Evolutionary conservation across 2,888 invertebrate genomes (phyloP), one percentile per base, ranked within the genome.

Genomic region (Carcina quercana): DNA sequence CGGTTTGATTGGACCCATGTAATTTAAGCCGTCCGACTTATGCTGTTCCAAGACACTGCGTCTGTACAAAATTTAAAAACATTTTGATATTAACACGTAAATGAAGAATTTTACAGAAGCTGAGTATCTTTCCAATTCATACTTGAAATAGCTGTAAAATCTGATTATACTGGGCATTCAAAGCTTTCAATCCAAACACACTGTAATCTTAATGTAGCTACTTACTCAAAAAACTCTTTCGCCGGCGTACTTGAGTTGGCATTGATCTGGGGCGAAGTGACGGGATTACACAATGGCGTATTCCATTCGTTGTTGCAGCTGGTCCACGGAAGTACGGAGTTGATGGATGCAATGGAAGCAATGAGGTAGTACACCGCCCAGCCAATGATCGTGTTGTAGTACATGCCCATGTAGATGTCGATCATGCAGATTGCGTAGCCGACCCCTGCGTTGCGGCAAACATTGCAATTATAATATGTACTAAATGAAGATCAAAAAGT

Each of bases 361-460:
- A 94, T 87, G 45, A 95, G 86, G 78, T 95, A 96, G 82, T 95
- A 96, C 32, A 96, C 91, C 25, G 96, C 96, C 95, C 97, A 97
- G 27, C 96, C 95, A 59, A 97, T 97, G 70, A 97, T 94, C 28
- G 97, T 96, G 83, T 97, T 97, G 86, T 97, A 97, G 84, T 96
- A 97, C 92, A 97, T 97, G 50, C 94, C 95, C 90, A 93, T 92
- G 85, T 97, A 97, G 65, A 97, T 88, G 78, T 97, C 96, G 55
- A 97, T 94, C 67, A 97, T 88, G 70, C 97, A 97, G 64, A 97
- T 97, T 6, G 97, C 96, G 82, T 97, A 97, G 32, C 97, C 97
- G 31, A 97, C 92, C 47, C 97, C 97, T 96, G 78, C 4, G 24
- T 11, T 17, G n/a, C n/a, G n/a, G n/a, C n/a, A n/a, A n/a, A n/a